phyloP scores from a whole-genome alignment of 2,888 invertebrate species.

The Clanis bilineata region DNA sequence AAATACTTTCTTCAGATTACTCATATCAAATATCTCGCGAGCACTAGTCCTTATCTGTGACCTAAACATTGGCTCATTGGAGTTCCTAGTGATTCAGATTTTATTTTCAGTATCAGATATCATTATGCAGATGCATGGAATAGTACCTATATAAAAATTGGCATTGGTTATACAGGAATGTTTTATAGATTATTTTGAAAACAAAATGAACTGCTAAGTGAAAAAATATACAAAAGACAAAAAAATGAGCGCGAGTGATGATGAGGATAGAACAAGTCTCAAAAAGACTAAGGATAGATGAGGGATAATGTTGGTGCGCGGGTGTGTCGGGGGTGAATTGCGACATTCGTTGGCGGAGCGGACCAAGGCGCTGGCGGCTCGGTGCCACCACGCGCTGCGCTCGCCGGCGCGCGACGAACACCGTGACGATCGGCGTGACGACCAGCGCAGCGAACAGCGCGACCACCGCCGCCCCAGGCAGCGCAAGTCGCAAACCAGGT shows the following conservation, averaged over 20 bases:
- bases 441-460: conserved; percentile 39
- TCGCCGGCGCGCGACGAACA: conserved; percentile 57
- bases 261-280: conserved; percentile 34
- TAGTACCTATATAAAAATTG: conserved; percentile 27
- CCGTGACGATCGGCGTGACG: conserved; percentile 19
- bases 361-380: conserved; percentile 76
- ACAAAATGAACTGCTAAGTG: conserved; percentile 2
- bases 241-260: conserved; percentile 27
- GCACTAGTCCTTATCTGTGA: conserved; percentile 47
- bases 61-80: conserved; percentile 53
- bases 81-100: neutral
- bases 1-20: neutral
- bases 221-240: neutral
- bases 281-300: conserved; percentile 54
- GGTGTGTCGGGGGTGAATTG: conserved; percentile 72
- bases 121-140: neutral
- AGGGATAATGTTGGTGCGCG: conserved; percentile 70
- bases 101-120: too few species aligned
- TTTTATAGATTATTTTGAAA: neutral
- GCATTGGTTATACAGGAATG: conserved; percentile 35
- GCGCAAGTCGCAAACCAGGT: conserved; percentile 82
- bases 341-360: conserved; percentile 77
- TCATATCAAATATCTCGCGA: neutral
- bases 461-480: conserved; percentile 70
- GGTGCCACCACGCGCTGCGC: conserved; percentile 73